phyloP scores from a whole-genome alignment of 2,113 vertebrate genomes.

The Chascanopsetta lugubris region DNA sequence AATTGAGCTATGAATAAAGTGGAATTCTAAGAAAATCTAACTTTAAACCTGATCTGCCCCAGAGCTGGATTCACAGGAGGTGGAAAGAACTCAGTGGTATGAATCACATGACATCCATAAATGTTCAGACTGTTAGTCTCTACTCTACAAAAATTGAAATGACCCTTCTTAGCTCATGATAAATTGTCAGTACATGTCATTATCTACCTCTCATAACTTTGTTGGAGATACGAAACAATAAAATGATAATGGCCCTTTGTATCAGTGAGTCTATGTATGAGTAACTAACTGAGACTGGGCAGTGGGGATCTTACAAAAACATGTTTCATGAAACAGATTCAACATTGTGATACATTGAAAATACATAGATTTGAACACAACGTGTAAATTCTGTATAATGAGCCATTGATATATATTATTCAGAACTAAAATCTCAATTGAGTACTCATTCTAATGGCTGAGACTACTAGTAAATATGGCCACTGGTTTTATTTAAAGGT shows the following conservation, averaged over 20 bases:
- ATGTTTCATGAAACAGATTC: neutral
- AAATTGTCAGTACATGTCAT: neutral
- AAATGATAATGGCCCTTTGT: too few species aligned
- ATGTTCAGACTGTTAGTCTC: too few species aligned
- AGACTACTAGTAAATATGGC: too few species aligned
- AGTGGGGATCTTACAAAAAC: neutral
- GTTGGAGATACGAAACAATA: neutral
- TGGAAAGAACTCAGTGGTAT: slow-evolving; percentile 5
- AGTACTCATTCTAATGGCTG: too few species aligned
- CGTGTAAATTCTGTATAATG: neutral
- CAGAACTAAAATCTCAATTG: too few species aligned
- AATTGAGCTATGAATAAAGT: slow-evolving; percentile 17
- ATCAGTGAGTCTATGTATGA: neutral
- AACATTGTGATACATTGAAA: too few species aligned
- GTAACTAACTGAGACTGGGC: neutral
- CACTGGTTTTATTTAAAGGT: too few species aligned
- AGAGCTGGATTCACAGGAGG: slow-evolving; percentile 3
- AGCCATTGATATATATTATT: too few species aligned
- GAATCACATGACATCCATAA: neutral
- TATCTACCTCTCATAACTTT: neutral
- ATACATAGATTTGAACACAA: too few species aligned
- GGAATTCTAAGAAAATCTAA: slow-evolving; percentile 45
- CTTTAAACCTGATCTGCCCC: slow-evolving; percentile 52
- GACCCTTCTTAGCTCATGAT: neutral
- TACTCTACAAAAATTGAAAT: too few species aligned